Base-by-base conservation (phyloP, 1,140 invertebrate genomes). In the Diorhabda sublineata region DNA sequence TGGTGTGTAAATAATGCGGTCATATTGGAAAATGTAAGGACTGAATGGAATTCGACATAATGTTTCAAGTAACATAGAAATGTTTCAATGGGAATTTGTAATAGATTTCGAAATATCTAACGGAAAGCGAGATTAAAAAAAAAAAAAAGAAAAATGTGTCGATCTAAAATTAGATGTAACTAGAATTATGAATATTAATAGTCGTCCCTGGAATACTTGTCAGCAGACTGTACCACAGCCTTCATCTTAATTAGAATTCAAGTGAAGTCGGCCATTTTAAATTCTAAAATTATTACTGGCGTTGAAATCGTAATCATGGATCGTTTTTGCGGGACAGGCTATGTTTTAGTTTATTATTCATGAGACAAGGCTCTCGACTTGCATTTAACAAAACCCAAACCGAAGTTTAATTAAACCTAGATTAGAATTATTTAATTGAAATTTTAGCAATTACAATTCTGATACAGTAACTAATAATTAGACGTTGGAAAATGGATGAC, bases 341-440 rank as follows among this genome's bases (percentile, higher is more conserved):
- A 57, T 56, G 52, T 45, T 64, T 42, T 42, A 64, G 52, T 64
- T 64, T 42, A 64, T 56, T 64, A 64, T 64, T 64, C 63, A 64
- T 64, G 52, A 64, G 63, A 47, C 52, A 64, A 47, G 41, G 3
- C 26, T 52, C 63, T 11, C 63, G 11, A 64, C 63, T 64, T 42
- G 45, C 45, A 57, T 64, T 64, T 45, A 64, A 64, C 63, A 57
- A 57, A 64, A 57, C 63, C 63, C 26, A 45, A 47, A 56, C 63
- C 52, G 45, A 64, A 57, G 45, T 64, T 64, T 64, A 57, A 64
- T 64, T 64, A 64, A 64, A 64, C 63, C 63, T 56, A 64, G 63
- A 64, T 64, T 57, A 64, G 63, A 64, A 57, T 57, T 64, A 57
- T 64, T 64, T 57, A 64, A 64, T 64, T 56, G 63, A 43, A 64